These are phyloP conservation scores for Collichthys lucidus DNA, from an alignment of 2,113 vertebrate species.

Conservation along the genomic window DNA sequence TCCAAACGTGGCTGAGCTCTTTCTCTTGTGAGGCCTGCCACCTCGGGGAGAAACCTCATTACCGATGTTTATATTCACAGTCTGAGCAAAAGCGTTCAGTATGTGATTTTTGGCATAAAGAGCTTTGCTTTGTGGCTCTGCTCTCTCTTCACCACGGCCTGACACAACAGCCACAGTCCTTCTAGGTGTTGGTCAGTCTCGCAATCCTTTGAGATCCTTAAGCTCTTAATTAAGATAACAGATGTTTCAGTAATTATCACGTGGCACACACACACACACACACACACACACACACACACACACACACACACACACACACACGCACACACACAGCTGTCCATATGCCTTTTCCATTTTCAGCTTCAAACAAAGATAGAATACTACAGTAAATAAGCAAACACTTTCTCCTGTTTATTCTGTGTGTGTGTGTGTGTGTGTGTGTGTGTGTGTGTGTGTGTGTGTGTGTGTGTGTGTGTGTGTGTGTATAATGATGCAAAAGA, in stretches of 20 bases:
- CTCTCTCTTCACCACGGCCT: conserved; percentile 7
- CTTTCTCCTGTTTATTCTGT: not conserved
- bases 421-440: too few relatives aligned
- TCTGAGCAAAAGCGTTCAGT: conserved; percentile 17
- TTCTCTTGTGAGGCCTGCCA: not conserved
- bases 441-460: too few relatives aligned
- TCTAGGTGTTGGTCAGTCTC: not conserved
- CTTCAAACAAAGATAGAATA: not conserved
- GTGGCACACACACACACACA: not conserved
- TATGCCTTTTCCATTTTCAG: not conserved
- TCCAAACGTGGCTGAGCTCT: not conserved
- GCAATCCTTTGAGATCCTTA: not conserved
- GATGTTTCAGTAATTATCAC: not conserved
- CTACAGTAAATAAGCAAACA: not conserved
- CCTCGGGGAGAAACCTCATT: conserved; percentile 29
- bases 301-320: not conserved
- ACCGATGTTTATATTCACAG: conserved; percentile 45
- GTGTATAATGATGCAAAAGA: too few relatives aligned
- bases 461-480: too few relatives aligned
- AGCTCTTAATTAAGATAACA: not conserved
- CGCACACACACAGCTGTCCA: too few relatives aligned
- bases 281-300: too few relatives aligned
- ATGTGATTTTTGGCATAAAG: conserved; percentile 28
- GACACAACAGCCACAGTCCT: not conserved
- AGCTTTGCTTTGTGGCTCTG: conserved; percentile 7